phyloP scores from a whole-genome alignment of 1,140 invertebrate species.

The Ceratina calcarata region DNA sequence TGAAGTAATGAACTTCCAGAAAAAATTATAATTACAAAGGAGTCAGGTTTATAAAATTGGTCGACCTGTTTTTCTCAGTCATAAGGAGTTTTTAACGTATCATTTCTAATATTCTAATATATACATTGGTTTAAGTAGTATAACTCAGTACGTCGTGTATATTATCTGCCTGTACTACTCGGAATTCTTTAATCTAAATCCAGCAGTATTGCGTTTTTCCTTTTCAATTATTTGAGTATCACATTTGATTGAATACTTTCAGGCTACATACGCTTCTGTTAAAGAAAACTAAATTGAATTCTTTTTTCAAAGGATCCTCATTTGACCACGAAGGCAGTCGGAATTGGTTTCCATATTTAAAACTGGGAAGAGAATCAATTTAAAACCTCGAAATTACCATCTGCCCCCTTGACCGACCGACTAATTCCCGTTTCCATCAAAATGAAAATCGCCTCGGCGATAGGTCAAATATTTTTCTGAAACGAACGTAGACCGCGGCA shows the following conservation, averaged over 20 bases:
- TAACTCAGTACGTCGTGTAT: not conserved
- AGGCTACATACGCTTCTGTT: too few species aligned
- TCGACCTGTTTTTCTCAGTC: too few species aligned
- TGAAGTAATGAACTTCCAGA: too few species aligned
- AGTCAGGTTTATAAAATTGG: too few species aligned
- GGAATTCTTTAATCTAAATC: not conserved
- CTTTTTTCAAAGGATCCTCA: too few species aligned
- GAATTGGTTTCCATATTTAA: not conserved
- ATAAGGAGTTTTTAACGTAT: too few species aligned
- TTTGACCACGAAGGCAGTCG: too few species aligned
- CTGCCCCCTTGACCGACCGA: not conserved
- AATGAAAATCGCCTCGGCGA: not conserved
- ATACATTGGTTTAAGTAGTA: slow-evolving; percentile 13
- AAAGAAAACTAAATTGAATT: too few species aligned
- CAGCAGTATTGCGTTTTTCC: not conserved
- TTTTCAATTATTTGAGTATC: not conserved
- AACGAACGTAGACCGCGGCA: not conserved
- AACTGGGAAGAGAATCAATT: not conserved
- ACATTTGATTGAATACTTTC: too few species aligned
- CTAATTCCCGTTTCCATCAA: not conserved
- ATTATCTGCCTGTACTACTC: slow-evolving; percentile 4
- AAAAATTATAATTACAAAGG: too few species aligned
- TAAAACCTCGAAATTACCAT: not conserved
- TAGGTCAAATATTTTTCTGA: not conserved
- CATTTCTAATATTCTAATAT: too few species aligned